Conservation (phyloP, 1,140 invertebrate genomes). For the Drosophila subobscura region DNA sequence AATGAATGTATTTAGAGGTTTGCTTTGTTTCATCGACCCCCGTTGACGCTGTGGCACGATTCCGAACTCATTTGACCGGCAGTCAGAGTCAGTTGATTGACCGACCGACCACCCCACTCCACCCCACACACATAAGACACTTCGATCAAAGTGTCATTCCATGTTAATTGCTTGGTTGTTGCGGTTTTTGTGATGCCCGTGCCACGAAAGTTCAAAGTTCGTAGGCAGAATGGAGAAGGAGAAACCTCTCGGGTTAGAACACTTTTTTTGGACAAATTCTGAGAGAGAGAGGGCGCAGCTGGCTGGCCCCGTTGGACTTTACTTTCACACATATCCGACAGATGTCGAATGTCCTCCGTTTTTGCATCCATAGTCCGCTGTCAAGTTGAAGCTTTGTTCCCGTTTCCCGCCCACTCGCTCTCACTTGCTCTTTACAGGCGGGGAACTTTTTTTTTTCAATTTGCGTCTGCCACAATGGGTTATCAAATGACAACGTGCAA, state of each 20-base stretch:
- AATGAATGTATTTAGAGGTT: constrained; percentile 1
- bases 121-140: constrained; percentile 48
- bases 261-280: constrained; percentile 36
- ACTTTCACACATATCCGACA: constrained; percentile 48
- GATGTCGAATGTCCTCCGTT: constrained; percentile 33
- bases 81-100: constrained; percentile 41
- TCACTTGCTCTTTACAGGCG: constrained; percentile 29
- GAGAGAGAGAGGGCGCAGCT: constrained; percentile 1
- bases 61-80: constrained; percentile 16
- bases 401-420: background rate
- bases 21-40: constrained; percentile 4
- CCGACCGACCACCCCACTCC: constrained; percentile 12
- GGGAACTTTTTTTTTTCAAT: constrained; percentile 67
- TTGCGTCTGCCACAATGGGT: constrained; percentile 80
- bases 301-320: constrained; percentile 50
- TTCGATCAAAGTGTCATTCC: constrained; percentile 57
- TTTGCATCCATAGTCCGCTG: background rate
- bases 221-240: background rate
- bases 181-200: constrained; percentile 38
- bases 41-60: background rate
- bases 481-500: constrained; percentile 80
- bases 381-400: constrained; percentile 25
- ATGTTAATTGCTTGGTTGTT: constrained; percentile 57
- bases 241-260: constrained; percentile 10
- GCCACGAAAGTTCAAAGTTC: constrained; percentile 47